Conservation (phyloP, 2,888 invertebrate species). For the Atethmia centrago region DNA sequence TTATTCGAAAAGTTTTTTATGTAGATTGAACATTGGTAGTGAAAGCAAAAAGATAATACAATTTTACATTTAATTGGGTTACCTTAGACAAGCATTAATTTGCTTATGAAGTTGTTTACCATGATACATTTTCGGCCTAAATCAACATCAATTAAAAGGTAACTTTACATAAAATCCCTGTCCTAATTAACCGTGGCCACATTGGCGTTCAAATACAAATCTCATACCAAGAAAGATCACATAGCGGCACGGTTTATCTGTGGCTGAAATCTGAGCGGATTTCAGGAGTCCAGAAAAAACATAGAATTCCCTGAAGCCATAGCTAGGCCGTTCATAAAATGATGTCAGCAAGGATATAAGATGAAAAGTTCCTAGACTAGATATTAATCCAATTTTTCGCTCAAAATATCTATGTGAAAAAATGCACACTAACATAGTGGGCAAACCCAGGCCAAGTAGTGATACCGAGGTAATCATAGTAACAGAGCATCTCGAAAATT, state of each 20-base stretch:
- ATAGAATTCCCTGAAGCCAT: neutral
- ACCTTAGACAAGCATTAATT: conserved; percentile 4
- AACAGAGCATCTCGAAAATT: neutral
- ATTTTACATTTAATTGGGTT: conserved; percentile 43
- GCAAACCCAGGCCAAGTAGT: neutral
- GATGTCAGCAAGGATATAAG: neutral
- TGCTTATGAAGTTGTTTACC: conserved; percentile 24
- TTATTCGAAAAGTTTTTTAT: conserved; percentile 14
- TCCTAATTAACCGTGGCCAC: neutral
- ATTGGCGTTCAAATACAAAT: neutral
- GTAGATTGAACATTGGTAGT: conserved; percentile 8
- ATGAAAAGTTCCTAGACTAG: no score
- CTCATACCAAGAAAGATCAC: neutral
- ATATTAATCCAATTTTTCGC: no score
- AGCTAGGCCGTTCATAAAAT: neutral
- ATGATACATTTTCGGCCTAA: conserved; percentile 8
- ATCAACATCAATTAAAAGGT: conserved; percentile 3
- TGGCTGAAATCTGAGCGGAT: neutral
- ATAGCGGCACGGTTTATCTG: neutral
- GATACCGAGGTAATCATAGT: neutral
- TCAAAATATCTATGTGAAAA: no score
- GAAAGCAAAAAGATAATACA: neutral
- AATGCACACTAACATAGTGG: no score
- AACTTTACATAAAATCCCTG: neutral
- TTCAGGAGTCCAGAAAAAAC: neutral